Evolutionary conservation across 2,888 invertebrate species (phyloP).

Genomic region (Corbicula japonica): DNA sequence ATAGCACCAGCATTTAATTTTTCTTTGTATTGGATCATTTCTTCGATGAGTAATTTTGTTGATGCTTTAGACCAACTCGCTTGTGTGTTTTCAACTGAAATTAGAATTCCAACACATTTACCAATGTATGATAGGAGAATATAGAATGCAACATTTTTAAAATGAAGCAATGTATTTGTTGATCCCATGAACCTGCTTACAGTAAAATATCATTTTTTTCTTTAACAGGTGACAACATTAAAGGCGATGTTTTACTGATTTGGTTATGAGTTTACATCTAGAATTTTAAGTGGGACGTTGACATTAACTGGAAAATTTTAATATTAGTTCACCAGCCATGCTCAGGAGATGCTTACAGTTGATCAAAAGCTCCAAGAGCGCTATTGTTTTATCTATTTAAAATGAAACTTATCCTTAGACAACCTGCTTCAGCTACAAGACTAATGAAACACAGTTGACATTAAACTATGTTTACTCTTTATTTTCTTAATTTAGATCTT

Average conservation of each 20-base stretch:
- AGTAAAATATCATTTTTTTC: slow-evolving; percentile 1
- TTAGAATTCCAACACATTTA: not conserved
- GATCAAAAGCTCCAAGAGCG: slow-evolving; percentile 2
- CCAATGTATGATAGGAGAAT: slow-evolving; percentile 2
- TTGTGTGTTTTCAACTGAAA: no score
- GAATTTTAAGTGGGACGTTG: slow-evolving; percentile 1
- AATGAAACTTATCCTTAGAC: slow-evolving; percentile 2
- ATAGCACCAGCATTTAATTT: no score
- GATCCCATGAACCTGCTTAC: slow-evolving; percentile 1
- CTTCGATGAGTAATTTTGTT: no score
- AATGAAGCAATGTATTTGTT: slow-evolving; percentile 4
- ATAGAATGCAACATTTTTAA: slow-evolving; percentile 2
- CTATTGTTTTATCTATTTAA: slow-evolving; percentile 1
- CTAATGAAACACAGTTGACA: slow-evolving; percentile 4
- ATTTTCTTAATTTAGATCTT: slow-evolving; percentile 2
- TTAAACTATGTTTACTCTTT: slow-evolving; percentile 4
- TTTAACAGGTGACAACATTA: slow-evolving; percentile 2
- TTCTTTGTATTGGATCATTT: no score
- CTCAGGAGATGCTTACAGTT: slow-evolving; percentile 2
- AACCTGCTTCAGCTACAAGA: slow-evolving; percentile 4
- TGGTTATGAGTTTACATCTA: slow-evolving; percentile 4
- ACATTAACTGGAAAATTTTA: slow-evolving; percentile 4
- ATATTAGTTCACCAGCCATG: slow-evolving; percentile 2
- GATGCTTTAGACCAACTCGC: no score
- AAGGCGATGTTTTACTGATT: slow-evolving; percentile 4